Evolutionary conservation across 2,888 invertebrate genomes (phyloP).

Genomic region (Ornithoptera alexandrae): DNA sequence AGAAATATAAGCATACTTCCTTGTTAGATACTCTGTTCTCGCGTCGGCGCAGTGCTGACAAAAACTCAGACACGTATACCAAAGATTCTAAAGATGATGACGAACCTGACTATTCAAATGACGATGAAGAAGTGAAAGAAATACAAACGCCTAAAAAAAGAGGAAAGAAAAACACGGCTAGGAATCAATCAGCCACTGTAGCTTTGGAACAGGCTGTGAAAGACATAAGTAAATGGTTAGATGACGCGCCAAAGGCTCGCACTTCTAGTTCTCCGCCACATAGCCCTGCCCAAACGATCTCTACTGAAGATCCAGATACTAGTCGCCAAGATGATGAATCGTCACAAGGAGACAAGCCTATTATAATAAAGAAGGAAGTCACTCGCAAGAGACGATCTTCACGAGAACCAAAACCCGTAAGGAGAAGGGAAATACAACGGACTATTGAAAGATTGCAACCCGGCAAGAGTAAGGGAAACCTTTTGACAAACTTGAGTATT

Average conservation of each 20-base stretch:
- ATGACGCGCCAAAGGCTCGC: conserved; percentile 88
- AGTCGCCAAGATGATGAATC: conserved; percentile 68
- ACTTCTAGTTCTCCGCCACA: conserved; percentile 89
- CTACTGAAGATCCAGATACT: conserved; percentile 81
- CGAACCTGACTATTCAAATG: conserved; percentile 42
- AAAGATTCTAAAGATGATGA: conserved; percentile 45
- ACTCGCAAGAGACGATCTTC: conserved; percentile 73
- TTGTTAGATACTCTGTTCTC: conserved; percentile 60
- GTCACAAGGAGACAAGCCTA: conserved; percentile 61
- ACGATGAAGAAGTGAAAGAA: conserved; percentile 40
- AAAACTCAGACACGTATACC: conserved; percentile 42
- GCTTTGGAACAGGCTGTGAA: conserved; percentile 84
- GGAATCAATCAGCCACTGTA: conserved; percentile 80
- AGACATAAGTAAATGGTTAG: conserved; percentile 94
- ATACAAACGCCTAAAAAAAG: conserved; percentile 57
- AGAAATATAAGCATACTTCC: conserved; percentile 69
- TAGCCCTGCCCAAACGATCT: conserved; percentile 85
- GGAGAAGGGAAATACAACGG: conserved; percentile 86
- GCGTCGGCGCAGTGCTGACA: conserved; percentile 47
- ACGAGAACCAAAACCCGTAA: conserved; percentile 63
- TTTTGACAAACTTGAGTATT: conserved; percentile 84
- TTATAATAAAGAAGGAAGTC: conserved; percentile 59
- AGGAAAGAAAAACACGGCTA: conserved; percentile 69
- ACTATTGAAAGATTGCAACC: conserved; percentile 92
- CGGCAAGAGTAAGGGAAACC: conserved; percentile 92